Evolutionary conservation across 2,797 vertebrate genomes (phyloP), one percentile per base, ranked within the genome.

Genomic region (Eremophila alpestris): DNA sequence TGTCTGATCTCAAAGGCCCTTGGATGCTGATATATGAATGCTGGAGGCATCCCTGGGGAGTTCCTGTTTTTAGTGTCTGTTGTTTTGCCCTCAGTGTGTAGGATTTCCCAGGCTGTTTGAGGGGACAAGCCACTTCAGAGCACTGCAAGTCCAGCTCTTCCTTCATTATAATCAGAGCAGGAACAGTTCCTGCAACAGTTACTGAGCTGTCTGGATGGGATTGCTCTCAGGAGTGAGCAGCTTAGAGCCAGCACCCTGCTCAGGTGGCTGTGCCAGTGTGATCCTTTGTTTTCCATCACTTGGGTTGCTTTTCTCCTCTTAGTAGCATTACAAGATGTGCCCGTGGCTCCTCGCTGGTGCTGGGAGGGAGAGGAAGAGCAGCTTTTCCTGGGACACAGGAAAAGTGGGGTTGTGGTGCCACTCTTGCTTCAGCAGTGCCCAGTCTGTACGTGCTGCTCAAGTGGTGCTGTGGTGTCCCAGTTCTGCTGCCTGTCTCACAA

Each of bases 301-400:
- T 7, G 4, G 30, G 6, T 62, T 48, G 48, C 40, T 64, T 80
- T 63, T 52, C 30, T 55, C 14, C 36, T 12, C 4, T 56, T 23
- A 16, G 29, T 14, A 70, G 62, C 38, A 10, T 51, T 54, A 11
- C 29, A 49, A 16, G 38, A 19, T 10, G 8, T 62, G 32, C 30
- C 52, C 41, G 36, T 1, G 3, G 49, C 79, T 87, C 64, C 76
- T 40, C 0, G 0, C 9, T 19, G 19, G 13, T 3, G 4, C 36
- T 70, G 79, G 11, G 11, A 22, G n/a, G 10, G 41, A 49, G 34
- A 65, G 21, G 34, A 43, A n/a, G 22, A 87, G 13, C 40, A 62
- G 63, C 48, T 67, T 40, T 26, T 56, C 41, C 23, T 81, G 58
- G 32, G 74, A 6, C 24, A 17, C 17, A 14, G 38, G 7, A 41